A percentile compares a stretch with the other conserved stretches of the same genome.
Conservation (phyloP, 2,113 vertebrate genomes). For the Polyodon spathula region DNA sequence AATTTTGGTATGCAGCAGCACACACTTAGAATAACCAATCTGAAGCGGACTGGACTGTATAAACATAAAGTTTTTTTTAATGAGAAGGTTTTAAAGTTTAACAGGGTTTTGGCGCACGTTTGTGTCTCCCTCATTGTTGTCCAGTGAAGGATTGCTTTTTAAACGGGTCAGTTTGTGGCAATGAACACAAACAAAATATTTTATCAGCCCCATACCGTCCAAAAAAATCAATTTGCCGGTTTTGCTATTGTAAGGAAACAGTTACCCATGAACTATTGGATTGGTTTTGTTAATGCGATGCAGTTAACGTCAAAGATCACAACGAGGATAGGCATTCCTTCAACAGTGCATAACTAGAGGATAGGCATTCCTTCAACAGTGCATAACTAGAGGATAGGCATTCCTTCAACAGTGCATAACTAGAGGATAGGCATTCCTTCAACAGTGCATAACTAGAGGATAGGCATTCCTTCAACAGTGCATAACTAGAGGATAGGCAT, state of each 20-base stretch:
- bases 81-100: no score
- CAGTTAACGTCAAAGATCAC: constrained; percentile 18
- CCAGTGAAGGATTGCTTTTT: background rate
- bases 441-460: constrained; percentile 35
- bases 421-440: constrained; percentile 31
- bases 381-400: no score
- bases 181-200: constrained; percentile 12
- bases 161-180: background rate
- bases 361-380: no score
- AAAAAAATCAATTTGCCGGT: background rate
- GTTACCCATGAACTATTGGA: background rate
- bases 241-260: background rate
- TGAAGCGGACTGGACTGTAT: no score
- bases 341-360: no score
- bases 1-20: no score
- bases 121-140: background rate
- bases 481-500: constrained; percentile 64
- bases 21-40: no score
- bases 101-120: no score
- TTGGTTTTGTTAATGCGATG: background rate
- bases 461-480: constrained; percentile 47
- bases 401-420: no score
- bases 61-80: no score
- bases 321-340: constrained; percentile 32
- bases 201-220: background rate